Base-by-base conservation (phyloP, 2,797 vertebrate species). In the Xenentodon cancila region DNA sequence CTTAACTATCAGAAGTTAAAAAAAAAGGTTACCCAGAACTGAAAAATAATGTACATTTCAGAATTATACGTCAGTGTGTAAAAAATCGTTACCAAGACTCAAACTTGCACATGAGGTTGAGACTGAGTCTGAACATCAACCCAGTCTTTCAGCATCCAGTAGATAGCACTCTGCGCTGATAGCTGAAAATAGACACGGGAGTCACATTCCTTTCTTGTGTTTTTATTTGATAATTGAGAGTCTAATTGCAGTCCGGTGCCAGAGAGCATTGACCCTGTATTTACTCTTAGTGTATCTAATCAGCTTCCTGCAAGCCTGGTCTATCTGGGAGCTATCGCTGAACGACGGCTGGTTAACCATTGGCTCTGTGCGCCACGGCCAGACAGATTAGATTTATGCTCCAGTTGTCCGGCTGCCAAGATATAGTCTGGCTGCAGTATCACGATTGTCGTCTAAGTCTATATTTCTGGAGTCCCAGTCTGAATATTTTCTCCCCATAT, bases 201-300 rank as follows among this genome's bases (percentile, higher is more conserved):
- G 68, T 52, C 64, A 57, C 81, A 83, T 84, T 87, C 85, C 72
- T 62, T 56, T 22, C 48, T 46, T 58, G 60, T 85, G 77, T 85
- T 83, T 84, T 71, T 89, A 80, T 85, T 77, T 77, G 86, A 92
- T 88, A 84, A 79, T 81, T 85, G 58, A 73, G 51, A 59, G 68
- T 69, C 71, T 70, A 74, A 87, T 75, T 80, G 73, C 72, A 71
- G 58, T 46, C 66, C 5, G 68, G 61, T 77, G 71, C 77, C 68
- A 47, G 62, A 65, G 60, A 74, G 60, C 49, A 42, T 34, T 58
- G 55, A 53, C 32, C 66, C 73, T 84, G 71, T 80, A 74, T 90
- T 87, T 85, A 73, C 75, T 82, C 49, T 63, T 5, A 40, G 72
- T 59, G 56, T 82, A 82, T 88, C 84, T 88, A 85, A 89, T 88